Evolutionary conservation across 1,140 invertebrate species (phyloP), one percentile per base, ranked within the genome.

Genomic region (Phocides pigmalion): DNA sequence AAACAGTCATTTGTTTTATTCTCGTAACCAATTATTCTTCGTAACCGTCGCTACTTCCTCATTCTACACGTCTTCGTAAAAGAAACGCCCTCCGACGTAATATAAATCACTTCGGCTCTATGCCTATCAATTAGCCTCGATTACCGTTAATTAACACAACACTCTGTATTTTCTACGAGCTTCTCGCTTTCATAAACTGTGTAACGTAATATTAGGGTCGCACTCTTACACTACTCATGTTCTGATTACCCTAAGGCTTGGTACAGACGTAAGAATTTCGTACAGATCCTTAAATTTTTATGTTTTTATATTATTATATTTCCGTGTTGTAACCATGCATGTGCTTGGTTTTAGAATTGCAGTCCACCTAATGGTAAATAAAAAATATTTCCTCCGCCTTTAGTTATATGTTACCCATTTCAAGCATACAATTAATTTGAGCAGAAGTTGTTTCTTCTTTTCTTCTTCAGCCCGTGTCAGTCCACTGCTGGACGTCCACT

Each of bases 111-210:
- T 50, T 74, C 68, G 68, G 62, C 64, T 68, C 65, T 59, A 50
- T 66, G 74, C 71, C 71, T 73, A 74, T 76, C 71, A 69, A 74
- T 76, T 73, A 73, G 68, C 70, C 70, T 68, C 71, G 70, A 76
- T 76, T 67, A 73, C 66, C 66, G 72, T 68, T 76, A 76, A 76
- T 74, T 76, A 76, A 73, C 68, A 73, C 49, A 66, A 64, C 58
- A 67, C 67, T 61, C 53, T 64, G 62, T 73, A 76, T 71, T 76
- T 73, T 72, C 64, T 70, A 47, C 64, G 50, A 73, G 69, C 64
- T 63, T 69, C 68, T 69, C 64, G 68, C 68, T 74, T 76, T 69
- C 71, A 71, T 68, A 70, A 70, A 54, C 37, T 56, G 37, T 56
- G 53, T 56, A 56, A 56, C 53, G 53, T 56, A 56, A 56, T 56